Percentiles rank a stretch among this genome's conserved stretches.
Conservation (phyloP, 2,113 vertebrate genomes). For the Paraplagusia blochii region DNA sequence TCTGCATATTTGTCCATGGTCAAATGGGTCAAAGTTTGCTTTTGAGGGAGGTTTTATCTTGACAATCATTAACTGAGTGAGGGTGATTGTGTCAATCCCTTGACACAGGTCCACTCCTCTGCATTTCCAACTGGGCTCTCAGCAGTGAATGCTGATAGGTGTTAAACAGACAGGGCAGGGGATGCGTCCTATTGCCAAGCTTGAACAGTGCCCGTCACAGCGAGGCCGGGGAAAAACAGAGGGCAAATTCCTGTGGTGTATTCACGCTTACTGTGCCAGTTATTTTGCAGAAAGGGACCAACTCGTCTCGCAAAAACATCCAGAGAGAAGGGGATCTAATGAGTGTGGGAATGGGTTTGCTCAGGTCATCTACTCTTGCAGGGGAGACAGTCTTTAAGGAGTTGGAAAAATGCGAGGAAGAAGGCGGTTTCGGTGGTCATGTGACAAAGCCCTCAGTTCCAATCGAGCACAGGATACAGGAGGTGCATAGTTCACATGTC, state of each 20-base stretch:
- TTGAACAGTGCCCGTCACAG: background rate
- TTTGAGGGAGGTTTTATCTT: constrained; percentile 1
- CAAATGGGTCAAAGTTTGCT: constrained; percentile 41
- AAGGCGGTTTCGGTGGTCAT: background rate
- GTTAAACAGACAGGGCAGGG: constrained; percentile 1
- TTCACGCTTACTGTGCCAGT: constrained; percentile 47
- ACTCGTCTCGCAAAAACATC: constrained; percentile 12
- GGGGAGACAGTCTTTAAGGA: background rate
- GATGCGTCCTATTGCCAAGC: background rate
- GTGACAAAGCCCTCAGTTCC: constrained; percentile 5
- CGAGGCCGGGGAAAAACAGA: background rate
- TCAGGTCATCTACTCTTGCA: background rate
- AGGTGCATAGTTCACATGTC: background rate
- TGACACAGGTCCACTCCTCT: constrained; percentile 3
- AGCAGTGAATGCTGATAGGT: constrained; percentile 2
- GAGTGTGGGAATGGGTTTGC: constrained; percentile 39
- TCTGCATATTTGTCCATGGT: constrained; percentile 29
- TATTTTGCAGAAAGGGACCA: constrained; percentile 37
- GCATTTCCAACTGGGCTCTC: background rate
- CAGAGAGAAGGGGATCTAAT: constrained; percentile 14
- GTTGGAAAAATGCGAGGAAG: background rate
- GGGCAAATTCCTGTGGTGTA: constrained; percentile 50
- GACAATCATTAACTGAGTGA: constrained; percentile 60
- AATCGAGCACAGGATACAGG: background rate
- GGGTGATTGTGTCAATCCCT: constrained; percentile 24